Percentiles rank a stretch among this genome's conserved stretches.
phyloP scores from a whole-genome alignment of 2,113 vertebrate genomes.

The Embiotoca jacksoni region DNA sequence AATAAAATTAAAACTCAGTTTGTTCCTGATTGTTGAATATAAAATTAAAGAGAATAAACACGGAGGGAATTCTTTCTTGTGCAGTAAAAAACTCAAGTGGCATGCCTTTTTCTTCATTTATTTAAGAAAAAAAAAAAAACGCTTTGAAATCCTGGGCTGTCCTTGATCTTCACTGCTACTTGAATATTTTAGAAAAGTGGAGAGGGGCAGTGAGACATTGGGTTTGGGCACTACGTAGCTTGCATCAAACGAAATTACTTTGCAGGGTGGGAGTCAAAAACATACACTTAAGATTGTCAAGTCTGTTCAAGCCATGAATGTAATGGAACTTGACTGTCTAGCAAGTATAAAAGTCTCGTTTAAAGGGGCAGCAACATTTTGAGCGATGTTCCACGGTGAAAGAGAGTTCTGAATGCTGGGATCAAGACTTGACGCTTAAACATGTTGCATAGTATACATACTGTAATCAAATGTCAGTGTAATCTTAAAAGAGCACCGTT shows the following conservation, averaged over 20 bases:
- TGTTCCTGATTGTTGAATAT: slow-evolving; percentile 6
- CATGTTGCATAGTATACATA: not conserved
- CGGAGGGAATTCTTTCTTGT: not conserved
- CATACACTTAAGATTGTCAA: slow-evolving; percentile 48
- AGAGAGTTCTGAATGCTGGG: not conserved
- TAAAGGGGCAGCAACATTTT: slow-evolving; percentile 15
- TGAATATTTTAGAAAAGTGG: slow-evolving; percentile 42
- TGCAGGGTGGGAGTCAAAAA: slow-evolving; percentile 36
- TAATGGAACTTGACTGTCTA: slow-evolving; percentile 22
- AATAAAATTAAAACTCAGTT: slow-evolving; percentile 1
- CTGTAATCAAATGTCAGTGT: not conserved
- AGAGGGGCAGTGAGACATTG: slow-evolving; percentile 34
- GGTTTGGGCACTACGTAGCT: slow-evolving; percentile 33
- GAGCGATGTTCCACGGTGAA: not conserved
- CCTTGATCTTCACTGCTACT: slow-evolving; percentile 54
- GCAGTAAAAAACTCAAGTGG: slow-evolving; percentile 3
- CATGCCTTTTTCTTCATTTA: not conserved
- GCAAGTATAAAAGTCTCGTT: slow-evolving; percentile 8
- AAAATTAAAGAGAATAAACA: slow-evolving; percentile 15
- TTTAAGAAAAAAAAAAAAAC: slow-evolving; percentile 4
- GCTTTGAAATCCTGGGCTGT: slow-evolving; percentile 53
- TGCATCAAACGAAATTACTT: slow-evolving; percentile 51
- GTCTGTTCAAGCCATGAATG: slow-evolving; percentile 15
- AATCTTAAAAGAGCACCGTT: not conserved
- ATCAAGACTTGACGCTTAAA: not conserved